Evolutionary conservation across 1,140 invertebrate species (phyloP).

Genomic region (Zaprionus inermis): DNA sequence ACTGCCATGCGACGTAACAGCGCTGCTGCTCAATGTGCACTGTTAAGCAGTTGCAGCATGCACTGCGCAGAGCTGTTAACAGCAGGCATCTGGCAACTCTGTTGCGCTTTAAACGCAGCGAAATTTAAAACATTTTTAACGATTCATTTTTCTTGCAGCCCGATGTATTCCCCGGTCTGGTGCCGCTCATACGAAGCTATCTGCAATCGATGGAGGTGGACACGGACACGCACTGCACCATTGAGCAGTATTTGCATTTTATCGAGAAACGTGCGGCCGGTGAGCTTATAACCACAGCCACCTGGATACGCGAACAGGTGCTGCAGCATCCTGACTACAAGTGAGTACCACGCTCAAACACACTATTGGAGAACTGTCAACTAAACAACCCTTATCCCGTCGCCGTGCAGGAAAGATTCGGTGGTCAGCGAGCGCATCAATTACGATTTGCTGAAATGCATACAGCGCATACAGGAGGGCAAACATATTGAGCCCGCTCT

Average conservation of each 20-base stretch:
- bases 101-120: not conserved
- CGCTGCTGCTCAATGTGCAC: not conserved
- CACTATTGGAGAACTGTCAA: not conserved
- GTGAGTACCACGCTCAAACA: slow-evolving; percentile 81
- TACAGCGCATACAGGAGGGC: slow-evolving; percentile 90
- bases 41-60: not conserved
- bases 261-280: slow-evolving; percentile 96
- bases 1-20: not conserved
- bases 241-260: slow-evolving; percentile 97
- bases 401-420: slow-evolving; percentile 89
- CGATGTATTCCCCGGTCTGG: slow-evolving; percentile 95
- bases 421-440: slow-evolving; percentile 94
- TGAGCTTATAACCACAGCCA: slow-evolving; percentile 93
- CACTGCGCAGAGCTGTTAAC: not conserved
- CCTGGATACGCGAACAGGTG: slow-evolving; percentile 97
- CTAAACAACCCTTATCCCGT: not conserved
- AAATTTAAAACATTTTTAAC: not conserved
- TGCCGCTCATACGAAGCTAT: slow-evolving; percentile 97
- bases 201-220: slow-evolving; percentile 97
- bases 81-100: not conserved
- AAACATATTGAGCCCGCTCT: slow-evolving; percentile 90
- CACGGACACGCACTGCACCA: slow-evolving; percentile 97
- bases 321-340: slow-evolving; percentile 95
- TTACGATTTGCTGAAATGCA: slow-evolving; percentile 95
- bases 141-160: slow-evolving; percentile 84